Percentiles rank a stretch among this genome's conserved stretches.
These are phyloP conservation scores for Eriocheir sinensis DNA, from an alignment of 1,140 invertebrate genomes.

Conservation along the genomic window DNA sequence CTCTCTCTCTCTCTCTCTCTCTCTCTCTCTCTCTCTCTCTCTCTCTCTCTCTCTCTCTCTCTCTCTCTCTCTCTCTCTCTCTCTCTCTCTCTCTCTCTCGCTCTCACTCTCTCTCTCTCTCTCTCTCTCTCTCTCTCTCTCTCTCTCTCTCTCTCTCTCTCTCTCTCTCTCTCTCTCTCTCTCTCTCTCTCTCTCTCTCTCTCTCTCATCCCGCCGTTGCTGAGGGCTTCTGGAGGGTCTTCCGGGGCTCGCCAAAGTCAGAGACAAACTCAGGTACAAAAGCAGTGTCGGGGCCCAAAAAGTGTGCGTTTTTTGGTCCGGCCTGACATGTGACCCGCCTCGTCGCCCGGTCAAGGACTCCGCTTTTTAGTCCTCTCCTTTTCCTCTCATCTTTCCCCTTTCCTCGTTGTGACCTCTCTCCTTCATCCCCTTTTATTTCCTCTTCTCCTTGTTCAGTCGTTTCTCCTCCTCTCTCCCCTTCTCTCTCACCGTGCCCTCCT, in stretches of 20 bases:
- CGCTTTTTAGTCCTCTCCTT: too few relatives aligned
- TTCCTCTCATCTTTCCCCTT: too few relatives aligned
- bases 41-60: slow-evolving; percentile 22
- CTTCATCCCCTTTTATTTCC: too few relatives aligned
- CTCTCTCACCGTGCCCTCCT: neutral
- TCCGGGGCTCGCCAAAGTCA: too few relatives aligned
- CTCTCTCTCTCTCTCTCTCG: neutral
- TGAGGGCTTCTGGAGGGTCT: too few relatives aligned
- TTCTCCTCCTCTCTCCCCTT: neutral
- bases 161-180: neutral
- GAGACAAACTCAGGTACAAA: too few relatives aligned
- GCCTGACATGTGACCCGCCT: too few relatives aligned
- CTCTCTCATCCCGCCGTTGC: neutral
- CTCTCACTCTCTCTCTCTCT: neutral
- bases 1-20: slow-evolving; percentile 13
- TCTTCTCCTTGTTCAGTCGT: neutral
- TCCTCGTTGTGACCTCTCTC: too few relatives aligned
- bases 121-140: neutral
- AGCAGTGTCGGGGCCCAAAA: too few relatives aligned
- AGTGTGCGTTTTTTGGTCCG: too few relatives aligned
- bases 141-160: neutral
- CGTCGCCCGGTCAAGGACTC: too few relatives aligned
- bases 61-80: slow-evolving; percentile 22
- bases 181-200: neutral
- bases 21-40: slow-evolving; percentile 22